Percentiles rank a stretch among this genome's conserved stretches.
These are phyloP conservation scores for Celastrina argiolus DNA, from an alignment of 2,888 invertebrate species.

Conservation along the genomic window DNA sequence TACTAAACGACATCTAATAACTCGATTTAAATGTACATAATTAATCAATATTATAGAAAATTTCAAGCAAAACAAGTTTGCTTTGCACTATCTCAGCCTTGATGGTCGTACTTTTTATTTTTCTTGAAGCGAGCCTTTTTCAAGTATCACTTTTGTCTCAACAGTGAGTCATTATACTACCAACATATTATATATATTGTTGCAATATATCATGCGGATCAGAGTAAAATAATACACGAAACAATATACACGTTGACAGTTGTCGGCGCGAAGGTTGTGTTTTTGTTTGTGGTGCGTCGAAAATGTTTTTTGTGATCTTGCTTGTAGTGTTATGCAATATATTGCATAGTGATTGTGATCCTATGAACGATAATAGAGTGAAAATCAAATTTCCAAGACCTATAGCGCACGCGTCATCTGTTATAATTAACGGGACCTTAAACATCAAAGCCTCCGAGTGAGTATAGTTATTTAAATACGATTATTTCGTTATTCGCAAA, in stretches of 20 bases:
- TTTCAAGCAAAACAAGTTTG: background rate
- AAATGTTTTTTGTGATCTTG: conserved; percentile 1
- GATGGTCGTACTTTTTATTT: background rate
- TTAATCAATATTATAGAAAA: conserved; percentile 5
- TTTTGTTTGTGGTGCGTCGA: background rate
- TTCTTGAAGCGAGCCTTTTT: background rate
- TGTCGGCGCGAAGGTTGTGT: background rate
- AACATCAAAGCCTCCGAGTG: background rate
- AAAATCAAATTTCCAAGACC: background rate
- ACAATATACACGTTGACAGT: conserved; percentile 9
- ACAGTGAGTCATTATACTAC: conserved; percentile 9
- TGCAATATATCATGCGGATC: background rate
- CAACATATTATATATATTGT: background rate
- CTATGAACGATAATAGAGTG: background rate
- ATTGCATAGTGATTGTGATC: background rate
- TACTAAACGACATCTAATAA: too few relatives aligned
- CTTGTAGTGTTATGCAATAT: background rate
- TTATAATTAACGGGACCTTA: background rate
- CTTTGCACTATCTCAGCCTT: background rate
- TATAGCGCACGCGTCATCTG: background rate
- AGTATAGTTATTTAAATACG: background rate
- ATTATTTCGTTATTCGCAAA: too few relatives aligned
- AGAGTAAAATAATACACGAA: conserved; percentile 13
- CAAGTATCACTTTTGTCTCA: background rate
- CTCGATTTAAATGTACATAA: background rate